phyloP scores from a whole-genome alignment of 35 echinoderm and acorn worm species.

The Chiridota heheva region DNA sequence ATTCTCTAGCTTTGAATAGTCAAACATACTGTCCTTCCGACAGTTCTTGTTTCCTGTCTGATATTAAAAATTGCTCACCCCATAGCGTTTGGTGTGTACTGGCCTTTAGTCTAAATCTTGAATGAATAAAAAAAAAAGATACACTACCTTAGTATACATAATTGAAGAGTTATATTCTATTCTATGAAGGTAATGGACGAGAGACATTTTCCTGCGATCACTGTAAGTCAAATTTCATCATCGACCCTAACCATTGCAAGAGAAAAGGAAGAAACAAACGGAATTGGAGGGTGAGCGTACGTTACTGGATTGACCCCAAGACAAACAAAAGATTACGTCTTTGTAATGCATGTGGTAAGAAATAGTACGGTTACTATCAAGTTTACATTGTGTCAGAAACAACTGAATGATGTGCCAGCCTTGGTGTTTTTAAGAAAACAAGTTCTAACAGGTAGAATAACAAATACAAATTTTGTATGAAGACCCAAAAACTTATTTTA shows the following conservation, averaged over 20 bases:
- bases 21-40: too few relatives aligned
- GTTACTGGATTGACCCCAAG: slow-evolving; percentile 74
- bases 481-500: too few relatives aligned
- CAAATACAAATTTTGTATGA: too few relatives aligned
- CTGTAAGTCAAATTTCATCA: slow-evolving; percentile 47
- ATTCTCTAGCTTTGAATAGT: too few relatives aligned
- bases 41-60: too few relatives aligned
- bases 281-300: slow-evolving; percentile 29
- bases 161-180: too few relatives aligned
- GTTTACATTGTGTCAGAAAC: neutral
- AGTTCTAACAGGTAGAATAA: too few relatives aligned
- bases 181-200: neutral
- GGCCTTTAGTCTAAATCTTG: too few relatives aligned
- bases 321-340: slow-evolving; percentile 68
- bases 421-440: neutral
- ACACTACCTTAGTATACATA: too few relatives aligned
- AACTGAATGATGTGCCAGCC: neutral
- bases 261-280: slow-evolving; percentile 17
- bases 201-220: slow-evolving; percentile 32
- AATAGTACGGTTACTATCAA: neutral
- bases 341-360: slow-evolving; percentile 97
- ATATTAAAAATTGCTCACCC: too few relatives aligned
- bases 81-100: too few relatives aligned
- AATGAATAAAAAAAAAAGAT: too few relatives aligned
- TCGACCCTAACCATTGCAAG: slow-evolving; percentile 21